Conservation (phyloP, 1,140 invertebrate genomes). For the Calephelis virginiensis region DNA sequence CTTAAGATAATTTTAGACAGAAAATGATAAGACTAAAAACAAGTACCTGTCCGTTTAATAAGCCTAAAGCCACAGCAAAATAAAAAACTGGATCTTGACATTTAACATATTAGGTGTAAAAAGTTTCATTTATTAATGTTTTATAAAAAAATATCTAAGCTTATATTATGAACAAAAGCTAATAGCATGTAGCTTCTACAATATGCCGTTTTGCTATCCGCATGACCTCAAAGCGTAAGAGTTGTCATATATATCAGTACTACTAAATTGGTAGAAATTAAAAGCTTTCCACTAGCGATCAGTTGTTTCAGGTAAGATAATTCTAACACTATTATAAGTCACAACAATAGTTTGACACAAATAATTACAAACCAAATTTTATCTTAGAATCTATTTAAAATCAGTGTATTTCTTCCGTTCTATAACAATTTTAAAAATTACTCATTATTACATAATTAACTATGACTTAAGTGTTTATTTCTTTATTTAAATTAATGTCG, state of each 20-base stretch:
- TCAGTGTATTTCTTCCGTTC: too few species aligned
- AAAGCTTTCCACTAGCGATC: background rate
- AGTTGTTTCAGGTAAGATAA: conserved; percentile 27
- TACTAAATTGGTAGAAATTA: conserved; percentile 8
- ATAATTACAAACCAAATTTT: too few species aligned
- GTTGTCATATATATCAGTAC: background rate
- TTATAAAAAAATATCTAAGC: background rate
- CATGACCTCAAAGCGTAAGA: background rate
- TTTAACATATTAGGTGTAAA: too few species aligned
- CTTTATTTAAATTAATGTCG: background rate
- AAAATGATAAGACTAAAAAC: too few species aligned
- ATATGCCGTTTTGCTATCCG: background rate
- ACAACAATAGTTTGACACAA: conserved; percentile 17
- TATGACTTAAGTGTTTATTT: background rate
- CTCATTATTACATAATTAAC: too few species aligned
- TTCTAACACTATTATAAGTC: conserved; percentile 7
- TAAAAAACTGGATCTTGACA: too few species aligned
- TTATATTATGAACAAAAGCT: background rate
- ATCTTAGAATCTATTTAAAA: too few species aligned
- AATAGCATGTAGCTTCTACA: conserved; percentile 8
- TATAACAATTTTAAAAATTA: too few species aligned
- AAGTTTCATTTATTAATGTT: background rate
- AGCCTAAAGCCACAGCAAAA: too few species aligned
- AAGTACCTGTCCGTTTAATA: too few species aligned
- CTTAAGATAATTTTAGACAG: too few species aligned